phyloP scores from a whole-genome alignment of 2,888 invertebrate species.

The Selenia dentaria region DNA sequence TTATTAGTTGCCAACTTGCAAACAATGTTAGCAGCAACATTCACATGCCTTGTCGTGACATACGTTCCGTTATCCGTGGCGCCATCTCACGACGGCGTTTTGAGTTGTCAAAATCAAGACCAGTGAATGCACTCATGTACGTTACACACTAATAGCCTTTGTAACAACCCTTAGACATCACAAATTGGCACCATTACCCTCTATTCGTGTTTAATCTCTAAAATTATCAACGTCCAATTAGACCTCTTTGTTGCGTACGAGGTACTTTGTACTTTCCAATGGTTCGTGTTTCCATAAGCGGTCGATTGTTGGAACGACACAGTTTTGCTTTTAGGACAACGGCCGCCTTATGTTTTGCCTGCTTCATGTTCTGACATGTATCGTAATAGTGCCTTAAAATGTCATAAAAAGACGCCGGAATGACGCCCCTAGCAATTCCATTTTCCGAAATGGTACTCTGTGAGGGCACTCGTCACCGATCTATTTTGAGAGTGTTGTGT shows the following conservation, averaged over 20 bases:
- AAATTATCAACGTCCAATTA: conserved; percentile 56
- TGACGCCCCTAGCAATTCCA: conserved; percentile 76
- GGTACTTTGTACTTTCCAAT: conserved; percentile 23
- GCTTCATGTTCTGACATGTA: conserved; percentile 28
- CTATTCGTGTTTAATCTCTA: conserved; percentile 52
- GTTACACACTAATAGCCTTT: conserved; percentile 17
- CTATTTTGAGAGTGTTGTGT: conserved; percentile 79
- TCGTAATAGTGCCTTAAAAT: conserved; percentile 50
- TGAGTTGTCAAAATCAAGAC: conserved; percentile 59
- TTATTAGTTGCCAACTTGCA: conserved; percentile 30
- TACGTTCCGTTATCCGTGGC: conserved; percentile 51
- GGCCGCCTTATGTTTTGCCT: conserved; percentile 30
- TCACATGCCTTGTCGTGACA: conserved; percentile 51
- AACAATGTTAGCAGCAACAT: conserved; percentile 20
- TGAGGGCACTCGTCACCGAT: conserved; percentile 74
- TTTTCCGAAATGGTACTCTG: conserved; percentile 74
- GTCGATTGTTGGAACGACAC: conserved; percentile 42
- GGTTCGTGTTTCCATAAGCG: conserved; percentile 28
- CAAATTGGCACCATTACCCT: conserved; percentile 64
- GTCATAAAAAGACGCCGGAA: conserved; percentile 63
- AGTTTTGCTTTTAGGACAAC: conserved; percentile 46
- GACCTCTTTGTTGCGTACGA: conserved; percentile 42
- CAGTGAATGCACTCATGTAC: conserved; percentile 49
- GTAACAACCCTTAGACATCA: conserved; percentile 47
- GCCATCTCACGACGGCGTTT: conserved; percentile 65